Conservation (phyloP, 2,113 vertebrate species). For the Gopherus flavomarginatus region DNA sequence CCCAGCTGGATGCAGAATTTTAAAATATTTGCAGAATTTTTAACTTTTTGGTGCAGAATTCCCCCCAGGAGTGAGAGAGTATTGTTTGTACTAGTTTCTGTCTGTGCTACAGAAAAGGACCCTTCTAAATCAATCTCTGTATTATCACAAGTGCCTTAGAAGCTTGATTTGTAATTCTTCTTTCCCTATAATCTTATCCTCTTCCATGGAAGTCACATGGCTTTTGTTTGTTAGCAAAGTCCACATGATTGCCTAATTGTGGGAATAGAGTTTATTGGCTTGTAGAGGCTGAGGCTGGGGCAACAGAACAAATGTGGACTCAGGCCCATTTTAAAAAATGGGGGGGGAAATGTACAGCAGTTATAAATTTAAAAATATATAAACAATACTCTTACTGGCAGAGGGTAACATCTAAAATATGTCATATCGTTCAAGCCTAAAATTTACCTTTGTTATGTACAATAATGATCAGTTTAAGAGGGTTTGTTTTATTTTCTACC, state of each 20-base stretch:
- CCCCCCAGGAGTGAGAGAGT: not conserved
- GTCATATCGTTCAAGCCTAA: too few species aligned
- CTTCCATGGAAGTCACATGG: not conserved
- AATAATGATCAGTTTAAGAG: not conserved
- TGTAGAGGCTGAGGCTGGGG: not conserved
- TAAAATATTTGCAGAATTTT: not conserved
- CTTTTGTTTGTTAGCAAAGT: not conserved
- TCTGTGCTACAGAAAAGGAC: not conserved
- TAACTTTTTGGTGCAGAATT: not conserved
- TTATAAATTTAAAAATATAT: not conserved
- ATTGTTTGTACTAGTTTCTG: not conserved
- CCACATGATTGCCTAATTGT: not conserved
- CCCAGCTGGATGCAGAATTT: not conserved
- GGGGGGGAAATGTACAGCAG: not conserved
- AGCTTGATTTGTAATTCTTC: not conserved
- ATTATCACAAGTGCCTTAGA: not conserved
- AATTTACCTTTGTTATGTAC: not conserved
- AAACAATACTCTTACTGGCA: not conserved
- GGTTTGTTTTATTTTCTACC: not conserved
- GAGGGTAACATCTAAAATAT: not conserved
- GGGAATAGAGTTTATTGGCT: not conserved
- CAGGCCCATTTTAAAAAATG: not conserved
- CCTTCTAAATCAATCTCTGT: not conserved
- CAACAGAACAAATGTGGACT: not conserved
- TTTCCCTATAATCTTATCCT: not conserved